phyloP scores from a whole-genome alignment of 1,140 invertebrate genomes.

The Cepaea nemoralis region DNA sequence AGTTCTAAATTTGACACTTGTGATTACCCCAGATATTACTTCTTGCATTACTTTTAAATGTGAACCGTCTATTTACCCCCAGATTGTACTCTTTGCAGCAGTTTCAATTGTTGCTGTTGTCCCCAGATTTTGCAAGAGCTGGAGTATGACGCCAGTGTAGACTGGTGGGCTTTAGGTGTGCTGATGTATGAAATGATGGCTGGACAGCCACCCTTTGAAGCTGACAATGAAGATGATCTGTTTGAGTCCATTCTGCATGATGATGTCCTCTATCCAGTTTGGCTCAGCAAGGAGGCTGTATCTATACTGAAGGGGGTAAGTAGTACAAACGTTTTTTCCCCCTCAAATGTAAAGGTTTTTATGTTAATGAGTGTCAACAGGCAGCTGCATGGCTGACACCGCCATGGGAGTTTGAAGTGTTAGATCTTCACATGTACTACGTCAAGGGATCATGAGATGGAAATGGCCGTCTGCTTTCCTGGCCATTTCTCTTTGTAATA shows the following conservation, averaged over 20 bases:
- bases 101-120: conserved; percentile 98
- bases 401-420: too few relatives aligned
- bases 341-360: conserved; percentile 66
- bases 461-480: too few relatives aligned
- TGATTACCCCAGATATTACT: too few relatives aligned
- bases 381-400: too few relatives aligned
- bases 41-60: too few relatives aligned
- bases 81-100: conserved; percentile 99
- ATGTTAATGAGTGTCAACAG: conserved; percentile 7
- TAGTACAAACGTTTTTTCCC: conserved; percentile 96
- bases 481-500: too few relatives aligned
- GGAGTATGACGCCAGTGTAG: conserved; percentile 97
- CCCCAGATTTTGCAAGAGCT: conserved; percentile 91
- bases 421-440: too few relatives aligned
- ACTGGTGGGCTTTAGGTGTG: conserved; percentile 91
- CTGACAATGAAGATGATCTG: conserved; percentile 98
- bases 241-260: conserved; percentile 99
- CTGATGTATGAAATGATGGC: conserved; percentile 99
- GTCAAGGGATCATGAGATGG: too few relatives aligned
- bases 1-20: too few relatives aligned
- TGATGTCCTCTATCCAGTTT: conserved; percentile 97
- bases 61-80: conserved; percentile 98
- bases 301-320: conserved; percentile 92
- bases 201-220: conserved; percentile 97
- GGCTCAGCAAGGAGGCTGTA: conserved; percentile 95